Evolutionary conservation across 2,113 vertebrate species (phyloP).

Genomic region (Naja naja): DNA sequence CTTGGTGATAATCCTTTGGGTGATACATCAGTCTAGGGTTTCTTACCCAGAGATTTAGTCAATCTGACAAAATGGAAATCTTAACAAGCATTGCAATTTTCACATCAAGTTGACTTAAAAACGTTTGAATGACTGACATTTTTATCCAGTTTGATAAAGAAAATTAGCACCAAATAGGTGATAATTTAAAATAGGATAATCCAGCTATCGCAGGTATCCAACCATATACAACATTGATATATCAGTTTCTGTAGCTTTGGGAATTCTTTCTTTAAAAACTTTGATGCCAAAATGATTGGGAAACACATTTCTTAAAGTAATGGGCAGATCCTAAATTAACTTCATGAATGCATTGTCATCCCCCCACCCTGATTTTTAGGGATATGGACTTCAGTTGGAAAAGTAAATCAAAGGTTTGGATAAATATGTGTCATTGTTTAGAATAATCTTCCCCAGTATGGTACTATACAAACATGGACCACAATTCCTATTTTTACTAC

Average conservation of each 20-base stretch:
- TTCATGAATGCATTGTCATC: neutral
- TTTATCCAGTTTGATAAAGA: constrained; percentile 64
- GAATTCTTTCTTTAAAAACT: neutral
- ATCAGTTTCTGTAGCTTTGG: neutral
- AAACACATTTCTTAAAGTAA: neutral
- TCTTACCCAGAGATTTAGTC: constrained; percentile 33
- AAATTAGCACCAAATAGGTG: constrained; percentile 61
- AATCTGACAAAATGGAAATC: constrained; percentile 67
- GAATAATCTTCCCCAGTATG: neutral
- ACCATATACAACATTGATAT: constrained; percentile 2
- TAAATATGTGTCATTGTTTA: neutral
- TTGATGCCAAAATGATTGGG: neutral
- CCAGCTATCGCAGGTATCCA: constrained; percentile 44
- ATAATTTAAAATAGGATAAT: constrained; percentile 63
- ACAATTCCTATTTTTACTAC: neutral
- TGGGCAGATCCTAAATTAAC: neutral
- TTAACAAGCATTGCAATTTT: constrained; percentile 67
- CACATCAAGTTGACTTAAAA: constrained; percentile 60
- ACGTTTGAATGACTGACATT: constrained; percentile 68
- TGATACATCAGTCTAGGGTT: constrained; percentile 22
- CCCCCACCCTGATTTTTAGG: neutral
- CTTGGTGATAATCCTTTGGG: constrained; percentile 46
- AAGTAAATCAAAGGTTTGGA: neutral
- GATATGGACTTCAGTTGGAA: neutral
- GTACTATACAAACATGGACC: neutral